A percentile compares a stretch with the other conserved stretches of the same genome.
phyloP scores from a whole-genome alignment of 2,113 vertebrate species.

The zebrafish (Danio rerio) region DNA sequence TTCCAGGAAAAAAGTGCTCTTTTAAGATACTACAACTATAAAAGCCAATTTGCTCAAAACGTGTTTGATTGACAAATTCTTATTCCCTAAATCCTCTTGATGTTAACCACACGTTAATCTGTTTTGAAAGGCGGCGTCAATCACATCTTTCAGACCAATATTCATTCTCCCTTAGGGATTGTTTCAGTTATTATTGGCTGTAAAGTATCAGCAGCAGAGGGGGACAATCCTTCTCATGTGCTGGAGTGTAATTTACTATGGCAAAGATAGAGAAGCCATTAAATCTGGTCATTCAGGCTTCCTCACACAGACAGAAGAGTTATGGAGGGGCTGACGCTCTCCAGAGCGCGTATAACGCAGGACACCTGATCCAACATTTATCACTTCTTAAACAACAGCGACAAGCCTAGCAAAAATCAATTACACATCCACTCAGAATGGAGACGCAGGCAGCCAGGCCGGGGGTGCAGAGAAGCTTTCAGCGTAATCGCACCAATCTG shows the following conservation, averaged over 20 bases:
- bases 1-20: background rate
- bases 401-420: constrained; percentile 50
- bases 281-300: constrained; percentile 47
- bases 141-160: constrained; percentile 39
- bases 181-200: constrained; percentile 42
- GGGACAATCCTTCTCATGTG: constrained; percentile 24
- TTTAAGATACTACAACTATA: background rate
- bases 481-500: constrained; percentile 31
- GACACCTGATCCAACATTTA: constrained; percentile 53
- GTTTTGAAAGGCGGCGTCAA: constrained; percentile 19
- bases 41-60: background rate
- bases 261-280: constrained; percentile 53
- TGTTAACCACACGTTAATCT: constrained; percentile 36
- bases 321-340: constrained; percentile 42
- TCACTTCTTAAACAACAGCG: constrained; percentile 55
- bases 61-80: constrained; percentile 10
- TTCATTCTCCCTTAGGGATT: constrained; percentile 27
- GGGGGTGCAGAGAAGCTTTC: constrained; percentile 21
- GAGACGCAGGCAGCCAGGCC: constrained; percentile 13
- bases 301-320: constrained; percentile 46
- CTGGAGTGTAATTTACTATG: constrained; percentile 46
- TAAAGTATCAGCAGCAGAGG: constrained; percentile 36
- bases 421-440: constrained; percentile 48
- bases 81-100: constrained; percentile 24
- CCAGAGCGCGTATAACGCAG: constrained; percentile 46